Evolutionary conservation across 2,113 vertebrate genomes (phyloP).

Genomic region (human (Homo sapiens)): DNA sequence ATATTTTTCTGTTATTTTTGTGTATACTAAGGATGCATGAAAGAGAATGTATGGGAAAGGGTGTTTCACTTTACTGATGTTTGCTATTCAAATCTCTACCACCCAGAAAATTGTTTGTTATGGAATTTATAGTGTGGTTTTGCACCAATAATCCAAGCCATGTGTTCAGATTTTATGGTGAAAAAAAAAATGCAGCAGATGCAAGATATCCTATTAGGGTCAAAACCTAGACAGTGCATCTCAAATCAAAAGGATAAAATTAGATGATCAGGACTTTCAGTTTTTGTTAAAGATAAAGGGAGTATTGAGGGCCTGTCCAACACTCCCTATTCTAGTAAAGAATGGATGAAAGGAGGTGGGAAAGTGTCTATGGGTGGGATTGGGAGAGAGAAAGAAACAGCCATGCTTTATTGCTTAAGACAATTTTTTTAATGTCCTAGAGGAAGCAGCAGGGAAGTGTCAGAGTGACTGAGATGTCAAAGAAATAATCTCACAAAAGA

Average conservation of each 20-base stretch:
- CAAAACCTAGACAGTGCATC: background rate
- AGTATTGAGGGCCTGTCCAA: background rate
- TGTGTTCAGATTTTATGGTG: background rate
- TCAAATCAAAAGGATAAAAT: background rate
- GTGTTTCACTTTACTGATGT: background rate
- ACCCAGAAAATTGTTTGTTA: background rate
- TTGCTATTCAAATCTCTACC: conserved; percentile 8
- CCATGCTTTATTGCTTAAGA: conserved; percentile 10
- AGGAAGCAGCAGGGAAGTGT: conserved; percentile 57
- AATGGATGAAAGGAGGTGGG: background rate
- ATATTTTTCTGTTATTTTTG: background rate
- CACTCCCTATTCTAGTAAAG: background rate
- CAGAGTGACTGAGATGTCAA: conserved; percentile 18
- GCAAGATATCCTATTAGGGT: background rate
- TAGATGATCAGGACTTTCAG: background rate
- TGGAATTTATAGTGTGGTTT: background rate
- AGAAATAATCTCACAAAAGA: conserved; percentile 57
- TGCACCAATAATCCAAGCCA: background rate
- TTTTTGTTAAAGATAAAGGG: background rate
- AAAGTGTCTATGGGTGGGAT: accelerated
- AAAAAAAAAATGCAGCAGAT: background rate
- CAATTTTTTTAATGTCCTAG: conserved; percentile 16
- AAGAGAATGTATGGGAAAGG: background rate
- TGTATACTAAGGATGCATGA: background rate
- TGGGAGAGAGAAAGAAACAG: background rate